These are phyloP conservation scores for Adelphocoris suturalis DNA, from an alignment of 2,888 invertebrate genomes.

Conservation along the genomic window DNA sequence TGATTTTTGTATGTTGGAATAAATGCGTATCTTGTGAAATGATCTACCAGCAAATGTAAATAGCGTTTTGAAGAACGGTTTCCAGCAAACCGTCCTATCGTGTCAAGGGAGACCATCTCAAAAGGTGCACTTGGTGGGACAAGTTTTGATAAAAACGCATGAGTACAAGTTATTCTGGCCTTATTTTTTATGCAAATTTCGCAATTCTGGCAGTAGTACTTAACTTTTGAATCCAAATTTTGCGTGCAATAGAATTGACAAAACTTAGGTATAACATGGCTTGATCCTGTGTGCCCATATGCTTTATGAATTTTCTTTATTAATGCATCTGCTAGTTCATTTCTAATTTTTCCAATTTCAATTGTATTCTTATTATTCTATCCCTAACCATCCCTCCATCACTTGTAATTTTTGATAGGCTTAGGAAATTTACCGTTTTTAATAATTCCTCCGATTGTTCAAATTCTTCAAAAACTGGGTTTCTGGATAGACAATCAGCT, in stretches of 20 bases:
- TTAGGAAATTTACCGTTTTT: conserved; percentile 57
- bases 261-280: not conserved
- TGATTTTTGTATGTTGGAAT: no score
- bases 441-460: not conserved
- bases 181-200: not conserved
- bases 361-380: not conserved
- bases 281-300: not conserved
- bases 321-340: not conserved
- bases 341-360: not conserved
- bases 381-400: not conserved
- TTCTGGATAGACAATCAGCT: conserved; percentile 38
- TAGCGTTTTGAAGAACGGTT: not conserved
- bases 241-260: not conserved
- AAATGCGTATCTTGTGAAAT: no score
- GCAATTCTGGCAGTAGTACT: not conserved
- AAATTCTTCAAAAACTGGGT: conserved; percentile 47
- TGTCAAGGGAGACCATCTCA: not conserved
- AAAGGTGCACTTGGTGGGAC: not conserved
- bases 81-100: not conserved
- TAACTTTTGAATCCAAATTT: conserved; percentile 20
- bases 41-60: conserved; percentile 72
- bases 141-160: not conserved
- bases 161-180: not conserved
- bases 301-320: not conserved
- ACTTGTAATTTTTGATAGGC: conserved; percentile 7